Base-by-base conservation (phyloP, 2,888 invertebrate genomes). In the Hedychridium roseum region DNA sequence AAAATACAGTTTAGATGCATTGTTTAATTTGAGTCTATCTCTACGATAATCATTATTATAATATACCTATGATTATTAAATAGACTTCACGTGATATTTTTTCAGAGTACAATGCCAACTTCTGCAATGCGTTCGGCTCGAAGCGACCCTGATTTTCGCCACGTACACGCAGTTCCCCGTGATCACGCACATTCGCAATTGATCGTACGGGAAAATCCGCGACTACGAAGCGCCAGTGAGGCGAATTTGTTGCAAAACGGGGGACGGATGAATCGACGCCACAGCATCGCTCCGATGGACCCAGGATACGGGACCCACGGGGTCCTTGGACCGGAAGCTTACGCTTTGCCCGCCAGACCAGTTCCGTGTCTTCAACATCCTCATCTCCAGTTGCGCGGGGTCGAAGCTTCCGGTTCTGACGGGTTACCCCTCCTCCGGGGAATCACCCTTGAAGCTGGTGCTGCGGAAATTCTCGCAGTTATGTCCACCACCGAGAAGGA, bases 401-500 rank as follows among this genome's bases (percentile, higher is more conserved):
- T 78, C 15, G 78, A 78, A 35, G 64, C 73, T 2, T 54, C 60
- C 0, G 72, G 73, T 2, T 63, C 73, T 32, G 48, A 68, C 35
- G 67, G 70, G 3, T 23, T 66, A 2, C 80, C 87, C 11, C 76
- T 88, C 7, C 82, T 91, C 1, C 87, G 91, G 37, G 89, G 89
- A 2, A 83, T 96, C 5, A 91, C 92, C 18, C 87, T 96, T 64
- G 96, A 97, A 79, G 90, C 91, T 17, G 88, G 91, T 60, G 94
- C 94, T 0, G 94, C 95, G 1, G 96, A 97, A 80, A 85, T 96
- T 32, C 82, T 96, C 67, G 95, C 94, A 2, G 85, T 97, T 15
- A 87, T 97, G 86, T 90, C 95, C 1, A 96, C 96, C 0, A 88
- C 90, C 53, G 93, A 92, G 64, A 84, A 85, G 28, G 95, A 96